Evolutionary conservation across 2,113 vertebrate species (phyloP), one percentile per base, ranked within the genome.

Genomic region (Romanogobio albipinnatus): DNA sequence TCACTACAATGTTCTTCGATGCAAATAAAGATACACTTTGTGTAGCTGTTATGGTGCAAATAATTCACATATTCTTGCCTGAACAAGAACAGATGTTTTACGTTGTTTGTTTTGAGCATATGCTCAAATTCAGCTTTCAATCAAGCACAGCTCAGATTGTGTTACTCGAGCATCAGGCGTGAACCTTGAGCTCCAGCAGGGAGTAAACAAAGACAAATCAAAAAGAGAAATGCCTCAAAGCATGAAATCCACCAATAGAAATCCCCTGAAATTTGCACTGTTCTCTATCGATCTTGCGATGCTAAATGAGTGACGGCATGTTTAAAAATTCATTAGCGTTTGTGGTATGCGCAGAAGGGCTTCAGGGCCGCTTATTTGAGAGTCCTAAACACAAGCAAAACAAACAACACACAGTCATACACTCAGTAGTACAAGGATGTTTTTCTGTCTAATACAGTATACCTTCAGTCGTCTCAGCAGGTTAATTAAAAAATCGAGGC

Each of bases 281-380:
- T 76, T 64, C 22, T 68, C 19, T 39, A 77, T 64, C 5, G 79
- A 86, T 58, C 62, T 10, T 1, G 3, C 13, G 22, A 43, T 36
- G 51, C 73, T 78, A 39, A 66, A 71, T 71, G 78, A 85, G 10
- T 45, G 76, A 76, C 49, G 29, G 33, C 39, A 13, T 56, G 53
- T 84, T 86, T 71, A 61, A 77, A 85, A 82, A 84, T 81, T 75
- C 77, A 86, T 84, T 77, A 77, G 29, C 2, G 8, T 70, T 62
- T 47, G 73, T 51, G 3, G 61, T 81, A 33, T n/a, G 49, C 7
- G 1, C 1, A 47, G 75, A 82, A 24, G 33, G 17, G 13, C 77
- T 4, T 66, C 39, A 15, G 39, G n/a, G 78, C 2, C 15, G 5
- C 39, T 29, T 47, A 39, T 49, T 64, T 64, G 59, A 49, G 43